phyloP scores from a whole-genome alignment of 1,140 invertebrate species.

The Drosophila melanica region DNA sequence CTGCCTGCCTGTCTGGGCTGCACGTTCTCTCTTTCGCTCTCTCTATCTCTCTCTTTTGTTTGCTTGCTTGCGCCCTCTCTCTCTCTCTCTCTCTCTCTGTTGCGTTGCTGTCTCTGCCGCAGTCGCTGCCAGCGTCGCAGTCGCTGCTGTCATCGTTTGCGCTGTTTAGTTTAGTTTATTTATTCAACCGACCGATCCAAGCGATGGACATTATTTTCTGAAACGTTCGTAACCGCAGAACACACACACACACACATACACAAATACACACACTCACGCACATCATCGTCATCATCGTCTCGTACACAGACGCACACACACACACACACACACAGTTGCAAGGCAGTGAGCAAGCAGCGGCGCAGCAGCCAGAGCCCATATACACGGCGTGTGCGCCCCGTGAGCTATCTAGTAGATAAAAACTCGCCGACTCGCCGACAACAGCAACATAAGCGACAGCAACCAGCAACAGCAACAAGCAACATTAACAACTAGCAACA shows the following conservation, averaged over 20 bases:
- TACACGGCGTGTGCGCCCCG: conserved; percentile 67
- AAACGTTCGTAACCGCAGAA: conserved; percentile 73
- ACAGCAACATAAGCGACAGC: conserved; percentile 36
- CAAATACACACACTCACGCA: conserved; percentile 21
- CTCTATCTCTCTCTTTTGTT: conserved; percentile 6
- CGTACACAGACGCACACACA: conserved; percentile 6
- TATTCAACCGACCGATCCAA: conserved; percentile 77
- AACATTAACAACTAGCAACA: neutral
- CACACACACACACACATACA: conserved; percentile 25
- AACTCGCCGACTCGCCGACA: conserved; percentile 75
- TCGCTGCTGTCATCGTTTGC: conserved; percentile 26
- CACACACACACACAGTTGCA: conserved; percentile 1
- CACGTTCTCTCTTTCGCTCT: conserved; percentile 19
- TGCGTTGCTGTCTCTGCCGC: conserved; percentile 7
- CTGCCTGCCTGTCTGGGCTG: conserved; percentile 48
- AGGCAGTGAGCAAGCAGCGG: conserved; percentile 25
- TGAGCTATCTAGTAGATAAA: conserved; percentile 78
- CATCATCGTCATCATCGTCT: conserved; percentile 12
- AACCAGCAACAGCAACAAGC: conserved; percentile 16
- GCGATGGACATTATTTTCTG: conserved; percentile 82
- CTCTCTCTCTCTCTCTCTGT: neutral
- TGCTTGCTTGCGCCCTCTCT: neutral
- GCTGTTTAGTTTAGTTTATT: conserved; percentile 70
- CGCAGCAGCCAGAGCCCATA: conserved; percentile 62
- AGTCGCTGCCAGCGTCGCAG: conserved; percentile 10